These are phyloP conservation scores for Prolemur simus DNA, from an alignment of 2,113 vertebrate species.

Conservation along the genomic window DNA sequence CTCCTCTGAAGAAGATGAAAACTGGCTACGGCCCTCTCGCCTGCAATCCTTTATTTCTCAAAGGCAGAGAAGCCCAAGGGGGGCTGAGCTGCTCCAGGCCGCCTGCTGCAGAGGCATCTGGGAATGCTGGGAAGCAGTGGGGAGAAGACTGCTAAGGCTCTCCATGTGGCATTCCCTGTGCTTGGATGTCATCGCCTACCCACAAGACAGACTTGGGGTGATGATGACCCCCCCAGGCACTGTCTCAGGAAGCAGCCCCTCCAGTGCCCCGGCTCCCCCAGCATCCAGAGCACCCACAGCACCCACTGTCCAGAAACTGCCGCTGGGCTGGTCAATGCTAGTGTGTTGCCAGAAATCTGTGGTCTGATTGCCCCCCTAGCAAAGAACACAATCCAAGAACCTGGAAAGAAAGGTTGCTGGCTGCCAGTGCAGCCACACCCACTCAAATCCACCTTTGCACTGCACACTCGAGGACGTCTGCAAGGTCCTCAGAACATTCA, in stretches of 20 bases:
- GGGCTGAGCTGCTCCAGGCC: not conserved
- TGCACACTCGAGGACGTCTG: not conserved
- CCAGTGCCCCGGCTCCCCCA: too few relatives aligned
- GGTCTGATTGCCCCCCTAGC: not conserved
- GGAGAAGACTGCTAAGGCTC: not conserved
- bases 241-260: not conserved
- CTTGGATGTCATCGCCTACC: not conserved
- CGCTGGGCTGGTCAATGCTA: not conserved
- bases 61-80: not conserved
- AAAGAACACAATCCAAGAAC: not conserved
- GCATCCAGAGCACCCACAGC: not conserved
- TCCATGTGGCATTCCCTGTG: not conserved
- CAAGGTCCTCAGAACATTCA: not conserved
- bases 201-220: not conserved
- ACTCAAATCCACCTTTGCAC: not conserved
- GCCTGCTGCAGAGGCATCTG: not conserved
- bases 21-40: not conserved
- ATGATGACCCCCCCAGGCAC: not conserved
- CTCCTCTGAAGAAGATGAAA: fast-evolving
- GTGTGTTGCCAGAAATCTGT: not conserved
- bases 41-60: not conserved
- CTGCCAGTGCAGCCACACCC: not conserved
- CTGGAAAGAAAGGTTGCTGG: not conserved
- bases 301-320: not conserved
- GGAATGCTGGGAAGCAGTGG: not conserved